Conservation (phyloP, 2,888 invertebrate genomes). For the Trachelus tabidus region DNA sequence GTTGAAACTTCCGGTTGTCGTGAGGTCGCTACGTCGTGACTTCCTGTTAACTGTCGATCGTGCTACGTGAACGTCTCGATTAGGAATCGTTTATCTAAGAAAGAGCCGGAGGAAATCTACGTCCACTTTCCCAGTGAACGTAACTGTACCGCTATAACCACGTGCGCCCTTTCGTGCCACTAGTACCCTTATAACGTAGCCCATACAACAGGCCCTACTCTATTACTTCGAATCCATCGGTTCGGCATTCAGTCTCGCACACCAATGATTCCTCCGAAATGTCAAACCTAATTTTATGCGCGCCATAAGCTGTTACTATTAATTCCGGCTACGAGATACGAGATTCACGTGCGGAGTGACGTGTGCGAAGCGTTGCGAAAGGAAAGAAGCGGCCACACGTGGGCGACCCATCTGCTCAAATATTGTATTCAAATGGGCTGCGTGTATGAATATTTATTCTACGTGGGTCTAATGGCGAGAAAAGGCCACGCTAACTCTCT, state of each 20-base stretch:
- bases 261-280: not conserved
- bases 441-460: not conserved
- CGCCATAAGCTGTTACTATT: not conserved
- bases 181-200: too few species aligned
- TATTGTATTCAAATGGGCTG: not conserved
- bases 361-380: not conserved
- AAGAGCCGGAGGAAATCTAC: not conserved
- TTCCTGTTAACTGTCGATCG: constrained; percentile 26
- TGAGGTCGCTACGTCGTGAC: constrained; percentile 32
- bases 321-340: not conserved
- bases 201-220: not conserved
- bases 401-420: not conserved
- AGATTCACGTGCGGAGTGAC: not conserved
- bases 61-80: not conserved
- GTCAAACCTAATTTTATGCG: not conserved
- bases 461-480: not conserved
- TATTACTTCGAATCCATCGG: not conserved
- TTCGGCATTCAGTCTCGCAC: not conserved
- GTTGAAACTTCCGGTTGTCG: constrained; percentile 34
- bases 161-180: not conserved
- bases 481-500: not conserved
- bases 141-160: not conserved
- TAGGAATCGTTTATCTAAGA: not conserved
- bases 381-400: not conserved
- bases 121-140: not conserved